Evolutionary conservation across 2,797 vertebrate genomes (phyloP), one percentile per base, ranked within the genome.

Genomic region (Nannoperca australis): DNA sequence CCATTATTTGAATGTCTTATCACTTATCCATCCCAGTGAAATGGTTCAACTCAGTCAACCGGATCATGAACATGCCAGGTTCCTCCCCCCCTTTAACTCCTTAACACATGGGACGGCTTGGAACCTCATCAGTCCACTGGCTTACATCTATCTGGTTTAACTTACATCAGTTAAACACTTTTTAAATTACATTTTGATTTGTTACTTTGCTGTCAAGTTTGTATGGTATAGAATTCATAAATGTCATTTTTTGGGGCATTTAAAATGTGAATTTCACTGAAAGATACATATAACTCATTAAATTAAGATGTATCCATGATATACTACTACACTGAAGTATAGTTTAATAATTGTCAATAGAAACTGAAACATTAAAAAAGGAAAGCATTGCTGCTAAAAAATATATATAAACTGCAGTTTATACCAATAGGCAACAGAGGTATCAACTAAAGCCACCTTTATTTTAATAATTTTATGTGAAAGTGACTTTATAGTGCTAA

Each of bases 1-100:
- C 18, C 3, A 14, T 64, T 74, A 70, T 83, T 78, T 61, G 13
- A 18, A 30, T 24, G 47, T 1, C 34, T 62, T 78, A 63, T 72
- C 49, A 5, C 62, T 24, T 20, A 58, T 70, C 42, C 56, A 1
- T 63, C 2, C 30, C 15, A 45, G 27, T 27, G 38, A 76, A 81
- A 68, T 24, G 54, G 42, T 80, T 72, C 27, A 83, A 70, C 22
- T 42, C 14, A 34, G 4, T 51, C 55, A 66, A 17, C 4, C 1
- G 0, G 11, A 20, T 76, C 40, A 30, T 34, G 24, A 53, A 80
- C 30, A 14, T 7, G 7, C 7, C 40, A 47, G 5, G 17, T 27
- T 15, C 3, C 0, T 10, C 32, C 32, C 32, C 32, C 32, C 32
- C 5, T 32, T 32, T 32, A 5, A 32, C 0, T 10, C 2, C 12